Evolutionary conservation across 2,797 vertebrate genomes (phyloP).

Genomic region (Poecilia picta): DNA sequence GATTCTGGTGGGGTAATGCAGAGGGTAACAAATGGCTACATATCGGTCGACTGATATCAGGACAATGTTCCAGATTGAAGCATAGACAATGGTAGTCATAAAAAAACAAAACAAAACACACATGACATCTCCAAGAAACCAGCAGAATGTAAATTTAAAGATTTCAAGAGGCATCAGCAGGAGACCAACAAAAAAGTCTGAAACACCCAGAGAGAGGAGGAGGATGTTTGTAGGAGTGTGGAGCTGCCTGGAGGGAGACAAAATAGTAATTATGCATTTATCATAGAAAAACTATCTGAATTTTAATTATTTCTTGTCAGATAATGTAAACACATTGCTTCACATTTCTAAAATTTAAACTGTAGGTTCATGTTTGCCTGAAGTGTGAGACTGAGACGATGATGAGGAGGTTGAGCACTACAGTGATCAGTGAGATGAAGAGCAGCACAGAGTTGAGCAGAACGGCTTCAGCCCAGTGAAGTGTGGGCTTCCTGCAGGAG

Average conservation of each 20-base stretch:
- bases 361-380: background rate
- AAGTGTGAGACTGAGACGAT: constrained; percentile 9
- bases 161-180: too few relatives aligned
- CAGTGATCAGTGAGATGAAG: background rate
- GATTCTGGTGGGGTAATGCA: background rate
- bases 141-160: too few relatives aligned
- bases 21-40: background rate
- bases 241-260: constrained; percentile 1
- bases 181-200: background rate
- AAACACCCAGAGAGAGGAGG: constrained; percentile 6
- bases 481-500: constrained; percentile 3
- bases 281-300: too few relatives aligned
- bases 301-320: too few relatives aligned
- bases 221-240: constrained; percentile 11
- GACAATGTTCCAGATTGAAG: background rate
- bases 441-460: background rate
- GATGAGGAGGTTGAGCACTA: constrained; percentile 5
- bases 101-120: too few relatives aligned
- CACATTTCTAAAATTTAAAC: background rate
- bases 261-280: too few relatives aligned
- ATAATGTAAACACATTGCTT: too few relatives aligned
- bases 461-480: background rate
- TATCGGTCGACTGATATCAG: background rate
- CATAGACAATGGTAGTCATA: fast-evolving
- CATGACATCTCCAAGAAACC: too few relatives aligned